Evolutionary conservation across 2,113 vertebrate species (phyloP).

Genomic region (Chionodraco myersi): DNA sequence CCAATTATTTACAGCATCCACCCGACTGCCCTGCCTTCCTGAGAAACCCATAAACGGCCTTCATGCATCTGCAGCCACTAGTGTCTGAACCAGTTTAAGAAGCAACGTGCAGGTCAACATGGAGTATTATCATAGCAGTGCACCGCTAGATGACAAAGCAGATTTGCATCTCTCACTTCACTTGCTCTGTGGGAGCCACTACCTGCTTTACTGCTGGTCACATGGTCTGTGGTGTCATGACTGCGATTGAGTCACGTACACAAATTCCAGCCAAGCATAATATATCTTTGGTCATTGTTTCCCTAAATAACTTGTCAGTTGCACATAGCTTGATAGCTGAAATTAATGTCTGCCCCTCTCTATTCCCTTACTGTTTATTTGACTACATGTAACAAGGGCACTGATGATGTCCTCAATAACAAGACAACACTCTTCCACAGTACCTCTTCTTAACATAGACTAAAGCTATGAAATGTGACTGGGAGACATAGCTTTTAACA

Average conservation of each 20-base stretch:
- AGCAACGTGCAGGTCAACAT: background rate
- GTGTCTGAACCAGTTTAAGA: background rate
- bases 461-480: no score
- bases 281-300: conserved; percentile 42
- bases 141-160: background rate
- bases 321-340: background rate
- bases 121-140: background rate
- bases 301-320: conserved; percentile 19
- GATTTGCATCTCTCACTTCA: background rate
- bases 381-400: background rate
- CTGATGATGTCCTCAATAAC: background rate
- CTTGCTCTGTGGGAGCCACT: background rate
- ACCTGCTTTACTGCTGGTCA: conserved; percentile 33
- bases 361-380: background rate
- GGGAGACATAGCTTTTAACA: background rate
- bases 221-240: conserved; percentile 44
- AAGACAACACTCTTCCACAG: background rate
- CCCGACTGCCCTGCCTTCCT: background rate
- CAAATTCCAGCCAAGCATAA: conserved; percentile 5
- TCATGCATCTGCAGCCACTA: background rate
- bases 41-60: background rate
- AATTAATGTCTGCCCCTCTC: background rate
- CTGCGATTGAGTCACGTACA: conserved; percentile 66
- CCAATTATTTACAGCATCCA: conserved; percentile 21
- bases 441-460: no score